Evolutionary conservation across 2,888 invertebrate genomes (phyloP), one percentile per base, ranked within the genome.

Genomic region (Syrphus vitripennis): DNA sequence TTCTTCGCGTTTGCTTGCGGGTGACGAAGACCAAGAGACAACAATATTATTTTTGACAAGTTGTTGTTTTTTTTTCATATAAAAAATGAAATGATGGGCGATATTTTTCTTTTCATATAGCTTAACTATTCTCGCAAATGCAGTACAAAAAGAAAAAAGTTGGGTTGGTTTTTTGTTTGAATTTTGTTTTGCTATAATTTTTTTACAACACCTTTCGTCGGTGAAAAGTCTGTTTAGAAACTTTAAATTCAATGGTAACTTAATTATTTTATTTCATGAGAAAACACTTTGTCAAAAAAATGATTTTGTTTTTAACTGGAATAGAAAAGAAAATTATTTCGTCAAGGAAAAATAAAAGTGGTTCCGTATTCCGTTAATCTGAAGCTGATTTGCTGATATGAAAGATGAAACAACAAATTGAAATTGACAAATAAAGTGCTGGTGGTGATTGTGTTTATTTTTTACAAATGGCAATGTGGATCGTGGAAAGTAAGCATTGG

Each of bases 181-280:
- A 84, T 80, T 83, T 84, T 84, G 84, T 81, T 84, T 84, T 84
- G 81, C 76, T 80, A 81, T 72, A 84, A 81, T 81, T 84, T 84
- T 74, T 72, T 26, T 50, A 53, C 61, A 50, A 65, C 65, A 45
- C 16, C 45, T 24, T 70, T 75, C 19, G 19, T 24, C 53, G 34
- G n/a, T 71, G 34, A 69, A 53, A 72, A 72, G 61, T 74, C 53
- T 42, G 63, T 55, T 84, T 40, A n/a, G 50, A 69, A 70, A 67
- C 65, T 75, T 45, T 31, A 21, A 48, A 29, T 77, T 81, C 76
- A 31, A 69, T 21, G 84, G 61, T 14, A 53, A 76, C 59, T 71
- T 26, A 74, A 31, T 67, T n/a, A 31, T 29, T 72, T 57, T 50
- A 75, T 40, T 69, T 61, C 10, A 48, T 50, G 65, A n/a, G 50